Base-by-base conservation (phyloP, 2,113 vertebrate species). In the Numenius arquata region DNA sequence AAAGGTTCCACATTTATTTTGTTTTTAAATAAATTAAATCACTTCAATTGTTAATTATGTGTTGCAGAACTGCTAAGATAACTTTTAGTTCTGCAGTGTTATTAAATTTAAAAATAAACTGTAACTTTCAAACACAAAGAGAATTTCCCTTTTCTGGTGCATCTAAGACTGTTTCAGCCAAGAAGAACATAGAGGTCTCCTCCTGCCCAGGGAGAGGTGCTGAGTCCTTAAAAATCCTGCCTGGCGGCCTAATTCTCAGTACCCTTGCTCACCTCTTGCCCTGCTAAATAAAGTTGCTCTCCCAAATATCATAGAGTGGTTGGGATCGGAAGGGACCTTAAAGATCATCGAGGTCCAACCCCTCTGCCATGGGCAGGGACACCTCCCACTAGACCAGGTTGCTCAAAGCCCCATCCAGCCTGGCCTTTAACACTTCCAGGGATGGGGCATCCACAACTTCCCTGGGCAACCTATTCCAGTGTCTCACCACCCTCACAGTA, bases 1-100 rank as follows among this genome's bases (percentile, higher is more conserved):
- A 95, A 92, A 92, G 67, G 83, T 93, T 94, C 52, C 83, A 75
- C 88, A 73, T 93, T 96, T 93, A 89, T 92, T 92, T 90, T 89
- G 73, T 12, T 95, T 91, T 93, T 27, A 78, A 95, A 92, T 94
- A 85, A 94, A 93, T 94, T 91, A 73, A 94, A 73, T 91, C 66
- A 47, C 71, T 96, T 93, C 89, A 92, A 92, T 88, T 82, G 66
- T 71, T 81, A 94, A 84, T 95, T 90, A 71, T 52, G 41, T 74
- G 32, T 90, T 87, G 86, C 89, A 62, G 84, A 93, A 73, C 68
- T 88, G 89, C 87, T 79, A 59, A 70, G 86, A 84, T 92, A 86
- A 91, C 89, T 96, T 90, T 11, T 79, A 85, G 76, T 82, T 95
- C 84, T 89, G 62, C 63, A 71, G 45, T 10, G 47, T 34, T 89